A percentile compares a stretch with the other conserved stretches of the same genome.
phyloP scores from a whole-genome alignment of 2,113 vertebrate species.

The Poeciliopsis occidentalis region DNA sequence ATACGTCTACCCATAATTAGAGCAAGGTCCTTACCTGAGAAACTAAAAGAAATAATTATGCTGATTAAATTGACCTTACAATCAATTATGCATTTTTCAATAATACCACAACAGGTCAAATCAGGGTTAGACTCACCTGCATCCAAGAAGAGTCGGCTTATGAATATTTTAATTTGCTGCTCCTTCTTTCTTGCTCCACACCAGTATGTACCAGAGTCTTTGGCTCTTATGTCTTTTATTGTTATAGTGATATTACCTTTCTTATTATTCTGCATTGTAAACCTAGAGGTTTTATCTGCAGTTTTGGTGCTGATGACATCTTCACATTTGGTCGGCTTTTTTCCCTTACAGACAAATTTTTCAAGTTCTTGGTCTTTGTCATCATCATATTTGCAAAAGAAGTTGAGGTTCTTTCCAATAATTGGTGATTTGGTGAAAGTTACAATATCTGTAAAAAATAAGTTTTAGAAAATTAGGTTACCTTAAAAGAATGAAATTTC shows the following conservation, averaged over 20 bases:
- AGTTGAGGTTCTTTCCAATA: neutral
- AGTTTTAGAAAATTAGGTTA: fast-evolving
- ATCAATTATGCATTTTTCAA: neutral
- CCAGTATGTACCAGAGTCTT: conserved; percentile 37
- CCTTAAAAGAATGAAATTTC: neutral
- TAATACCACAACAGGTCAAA: neutral
- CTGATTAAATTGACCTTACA: neutral
- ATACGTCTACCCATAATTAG: neutral
- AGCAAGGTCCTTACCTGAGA: neutral
- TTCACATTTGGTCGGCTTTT: conserved; percentile 2
- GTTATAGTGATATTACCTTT: fast-evolving
- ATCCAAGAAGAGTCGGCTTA: neutral
- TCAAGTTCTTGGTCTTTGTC: fast-evolving
- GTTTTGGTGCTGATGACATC: fast-evolving
- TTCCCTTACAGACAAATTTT: conserved; percentile 46
- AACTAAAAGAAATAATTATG: neutral
- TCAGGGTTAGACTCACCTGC: conserved; percentile 30
- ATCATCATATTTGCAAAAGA: conserved; percentile 9
- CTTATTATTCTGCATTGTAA: fast-evolving
- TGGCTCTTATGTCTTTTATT: neutral
- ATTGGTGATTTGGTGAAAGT: fast-evolving
- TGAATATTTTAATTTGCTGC: neutral
- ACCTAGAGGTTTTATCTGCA: fast-evolving
- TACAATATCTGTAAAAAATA: fast-evolving
- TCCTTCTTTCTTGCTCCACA: fast-evolving